A percentile compares a stretch with the other conserved stretches of the same genome.
phyloP scores from a whole-genome alignment of 2,797 vertebrate species.

The Lagocephalus sceleratus region DNA sequence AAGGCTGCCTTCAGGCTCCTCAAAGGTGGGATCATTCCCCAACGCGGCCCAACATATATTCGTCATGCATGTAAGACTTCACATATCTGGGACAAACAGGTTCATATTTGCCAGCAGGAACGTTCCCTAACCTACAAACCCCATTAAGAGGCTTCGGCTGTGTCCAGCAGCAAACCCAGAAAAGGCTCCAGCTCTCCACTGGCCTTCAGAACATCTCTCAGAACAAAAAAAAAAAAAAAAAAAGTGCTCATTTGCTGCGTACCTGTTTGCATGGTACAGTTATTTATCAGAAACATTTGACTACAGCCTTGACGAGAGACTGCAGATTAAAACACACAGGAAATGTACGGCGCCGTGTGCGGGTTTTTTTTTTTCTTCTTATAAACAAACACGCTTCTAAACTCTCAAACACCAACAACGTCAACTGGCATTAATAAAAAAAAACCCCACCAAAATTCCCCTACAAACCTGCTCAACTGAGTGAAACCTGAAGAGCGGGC shows the following conservation, averaged over 20 bases:
- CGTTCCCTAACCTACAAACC: conserved; percentile 15
- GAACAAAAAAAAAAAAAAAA: neutral
- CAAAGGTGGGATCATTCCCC: neutral
- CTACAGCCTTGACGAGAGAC: no score
- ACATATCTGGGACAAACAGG: conserved; percentile 13
- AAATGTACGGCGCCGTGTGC: no score
- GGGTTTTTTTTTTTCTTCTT: no score
- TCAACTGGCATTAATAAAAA: no score
- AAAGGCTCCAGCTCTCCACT: neutral
- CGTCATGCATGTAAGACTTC: conserved; percentile 9
- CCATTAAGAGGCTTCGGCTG: conserved; percentile 3
- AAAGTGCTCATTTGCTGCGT: neutral
- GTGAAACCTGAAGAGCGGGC: neutral
- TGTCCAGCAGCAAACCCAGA: neutral
- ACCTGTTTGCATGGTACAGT: no score
- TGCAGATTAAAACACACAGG: no score
- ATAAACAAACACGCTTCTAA: no score
- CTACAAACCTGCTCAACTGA: no score
- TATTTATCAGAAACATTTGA: no score
- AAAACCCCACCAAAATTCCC: no score
- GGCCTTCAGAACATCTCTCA: conserved; percentile 33
- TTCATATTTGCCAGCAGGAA: conserved; percentile 4
- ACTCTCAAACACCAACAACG: no score
- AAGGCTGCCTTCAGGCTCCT: conserved; percentile 22
- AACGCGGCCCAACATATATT: conserved; percentile 5